Evolutionary conservation across 2,113 vertebrate species (phyloP).

Genomic region (Ceyx margarethae): DNA sequence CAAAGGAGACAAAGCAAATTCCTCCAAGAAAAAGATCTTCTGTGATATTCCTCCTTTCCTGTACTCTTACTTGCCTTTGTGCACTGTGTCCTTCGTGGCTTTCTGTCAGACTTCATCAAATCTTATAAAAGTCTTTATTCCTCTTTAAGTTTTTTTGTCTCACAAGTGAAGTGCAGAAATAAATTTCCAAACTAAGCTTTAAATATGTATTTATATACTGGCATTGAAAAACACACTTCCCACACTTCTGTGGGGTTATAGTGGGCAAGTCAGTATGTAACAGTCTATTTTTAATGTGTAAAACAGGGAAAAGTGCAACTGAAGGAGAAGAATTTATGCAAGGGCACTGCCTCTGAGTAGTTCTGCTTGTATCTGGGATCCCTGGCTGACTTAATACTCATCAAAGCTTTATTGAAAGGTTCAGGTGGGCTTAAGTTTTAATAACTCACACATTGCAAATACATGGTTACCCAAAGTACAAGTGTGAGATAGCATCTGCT

Average conservation of each 20-base stretch:
- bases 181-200: constrained; percentile 2
- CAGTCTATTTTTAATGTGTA: not conserved
- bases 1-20: constrained; percentile 33
- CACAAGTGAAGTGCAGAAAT: not conserved
- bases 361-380: not conserved
- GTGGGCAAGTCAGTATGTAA: not conserved
- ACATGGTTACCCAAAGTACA: not conserved
- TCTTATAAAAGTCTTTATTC: constrained; percentile 5
- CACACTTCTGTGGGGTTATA: not conserved
- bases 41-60: not conserved
- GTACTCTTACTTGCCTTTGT: not conserved
- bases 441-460: not conserved
- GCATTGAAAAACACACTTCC: not conserved
- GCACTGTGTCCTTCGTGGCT: not conserved
- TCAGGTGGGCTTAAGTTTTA: not conserved
- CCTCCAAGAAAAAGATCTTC: not conserved
- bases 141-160: constrained; percentile 3
- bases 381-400: not conserved
- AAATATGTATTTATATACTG: not conserved
- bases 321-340: not conserved
- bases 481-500: not conserved
- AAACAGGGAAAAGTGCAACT: not conserved
- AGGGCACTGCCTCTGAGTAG: not conserved
- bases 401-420: not conserved
- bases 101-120: constrained; percentile 13